A percentile compares a stretch with the other conserved stretches of the same genome.
These are phyloP conservation scores for Lepidonotus clava DNA, from an alignment of 2,888 invertebrate species.

Conservation along the genomic window DNA sequence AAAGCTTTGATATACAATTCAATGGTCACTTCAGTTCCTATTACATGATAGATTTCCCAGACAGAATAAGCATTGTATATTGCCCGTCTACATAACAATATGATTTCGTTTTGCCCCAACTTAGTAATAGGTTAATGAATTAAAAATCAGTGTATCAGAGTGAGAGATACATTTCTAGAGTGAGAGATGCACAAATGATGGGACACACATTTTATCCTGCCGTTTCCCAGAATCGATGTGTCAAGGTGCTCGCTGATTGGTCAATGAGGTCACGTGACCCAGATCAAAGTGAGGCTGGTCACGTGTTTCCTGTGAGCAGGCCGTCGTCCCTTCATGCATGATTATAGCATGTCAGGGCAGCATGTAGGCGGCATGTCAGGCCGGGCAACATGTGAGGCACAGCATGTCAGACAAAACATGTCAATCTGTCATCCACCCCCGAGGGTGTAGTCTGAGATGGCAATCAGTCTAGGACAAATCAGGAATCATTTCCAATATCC, in stretches of 20 bases:
- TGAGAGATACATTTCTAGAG: too few species aligned
- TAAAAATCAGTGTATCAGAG: background rate
- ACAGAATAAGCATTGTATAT: too few species aligned
- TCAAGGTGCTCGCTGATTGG: background rate
- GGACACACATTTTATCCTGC: background rate
- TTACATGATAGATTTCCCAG: too few species aligned
- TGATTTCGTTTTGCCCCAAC: background rate
- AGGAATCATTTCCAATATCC: background rate
- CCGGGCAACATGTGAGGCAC: background rate
- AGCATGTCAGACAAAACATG: background rate
- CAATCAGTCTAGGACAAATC: too few species aligned
- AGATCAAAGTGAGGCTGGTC: slow-evolving; percentile 1
- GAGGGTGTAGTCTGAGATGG: background rate
- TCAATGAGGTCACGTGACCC: background rate
- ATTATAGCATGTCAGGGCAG: background rate
- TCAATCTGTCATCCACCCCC: background rate
- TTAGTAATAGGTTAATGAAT: background rate
- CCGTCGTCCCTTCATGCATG: background rate
- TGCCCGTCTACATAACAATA: background rate
- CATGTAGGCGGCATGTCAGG: background rate
- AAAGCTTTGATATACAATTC: too few species aligned
- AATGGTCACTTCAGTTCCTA: too few species aligned
- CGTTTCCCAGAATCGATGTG: background rate
- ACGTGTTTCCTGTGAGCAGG: background rate
- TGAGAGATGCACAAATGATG: too few species aligned